Percentiles rank a stretch among this genome's conserved stretches.
These are phyloP conservation scores for Noctua comes DNA, from an alignment of 2,888 invertebrate genomes.

Conservation along the genomic window DNA sequence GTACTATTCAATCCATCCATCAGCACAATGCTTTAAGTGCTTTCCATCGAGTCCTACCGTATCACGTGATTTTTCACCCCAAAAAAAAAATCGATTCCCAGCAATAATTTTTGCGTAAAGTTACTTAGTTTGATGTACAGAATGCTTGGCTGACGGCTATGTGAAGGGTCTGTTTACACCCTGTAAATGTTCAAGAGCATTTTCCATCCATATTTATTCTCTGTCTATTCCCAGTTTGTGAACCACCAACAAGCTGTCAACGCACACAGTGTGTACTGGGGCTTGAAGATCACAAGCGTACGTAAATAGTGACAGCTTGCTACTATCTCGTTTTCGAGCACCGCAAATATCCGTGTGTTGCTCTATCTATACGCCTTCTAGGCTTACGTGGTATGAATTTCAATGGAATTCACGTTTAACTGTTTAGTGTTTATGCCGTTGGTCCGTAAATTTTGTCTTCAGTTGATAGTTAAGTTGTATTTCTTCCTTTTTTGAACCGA, in stretches of 20 bases:
- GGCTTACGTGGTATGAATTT: constrained; percentile 22
- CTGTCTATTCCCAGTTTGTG: constrained; percentile 1
- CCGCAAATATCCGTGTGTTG: constrained; percentile 39
- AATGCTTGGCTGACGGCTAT: too few species aligned
- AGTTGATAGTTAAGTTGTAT: not conserved
- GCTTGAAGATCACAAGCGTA: constrained; percentile 37
- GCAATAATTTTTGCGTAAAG: too few species aligned
- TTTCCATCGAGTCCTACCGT: too few species aligned
- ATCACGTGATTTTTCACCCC: too few species aligned
- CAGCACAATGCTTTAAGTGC: too few species aligned
- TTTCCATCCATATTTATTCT: not conserved
- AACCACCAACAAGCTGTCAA: constrained; percentile 1
- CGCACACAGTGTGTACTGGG: constrained; percentile 19
- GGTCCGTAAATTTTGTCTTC: not conserved
- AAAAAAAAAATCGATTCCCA: too few species aligned
- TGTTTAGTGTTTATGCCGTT: not conserved
- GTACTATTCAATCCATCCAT: too few species aligned
- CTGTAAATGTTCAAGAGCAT: not conserved
- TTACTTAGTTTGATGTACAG: too few species aligned
- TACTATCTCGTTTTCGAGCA: constrained; percentile 32
- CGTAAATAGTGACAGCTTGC: constrained; percentile 47
- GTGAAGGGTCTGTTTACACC: too few species aligned
- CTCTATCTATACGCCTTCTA: constrained; percentile 10
- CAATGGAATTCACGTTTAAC: constrained; percentile 5
- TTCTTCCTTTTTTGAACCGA: not conserved